Evolutionary conservation across 2,797 vertebrate species (phyloP).

Genomic region (Malurus leucopterus): DNA sequence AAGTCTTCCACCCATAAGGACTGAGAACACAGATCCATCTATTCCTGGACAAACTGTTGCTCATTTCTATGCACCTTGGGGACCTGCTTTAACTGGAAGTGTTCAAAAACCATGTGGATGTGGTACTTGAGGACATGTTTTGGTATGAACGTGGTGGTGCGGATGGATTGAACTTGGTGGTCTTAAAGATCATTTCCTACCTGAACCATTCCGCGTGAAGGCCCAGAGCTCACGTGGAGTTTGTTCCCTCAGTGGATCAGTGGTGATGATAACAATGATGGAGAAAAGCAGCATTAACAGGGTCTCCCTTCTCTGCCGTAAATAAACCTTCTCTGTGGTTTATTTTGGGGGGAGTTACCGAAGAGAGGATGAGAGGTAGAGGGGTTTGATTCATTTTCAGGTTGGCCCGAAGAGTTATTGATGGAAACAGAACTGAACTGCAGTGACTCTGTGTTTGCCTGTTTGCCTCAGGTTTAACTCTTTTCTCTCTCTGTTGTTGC

Average conservation of each 20-base stretch:
- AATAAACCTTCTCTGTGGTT: not conserved
- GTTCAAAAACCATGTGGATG: not conserved
- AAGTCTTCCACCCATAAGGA: not conserved
- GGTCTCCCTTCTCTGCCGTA: not conserved
- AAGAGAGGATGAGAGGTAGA: not conserved
- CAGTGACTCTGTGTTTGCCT: not conserved
- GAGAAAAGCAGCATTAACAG: accelerated
- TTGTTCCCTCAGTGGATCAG: not conserved
- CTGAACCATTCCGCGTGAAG: not conserved
- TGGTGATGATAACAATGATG: accelerated
- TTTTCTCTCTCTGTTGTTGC: constrained; percentile 30
- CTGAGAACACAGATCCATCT: not conserved
- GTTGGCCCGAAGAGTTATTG: accelerated
- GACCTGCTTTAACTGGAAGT: not conserved
- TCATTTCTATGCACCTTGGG: not conserved
- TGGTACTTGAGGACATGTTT: not conserved
- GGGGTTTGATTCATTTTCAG: not conserved
- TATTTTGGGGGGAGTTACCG: not conserved
- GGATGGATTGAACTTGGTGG: not conserved
- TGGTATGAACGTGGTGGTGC: not conserved
- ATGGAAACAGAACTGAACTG: not conserved
- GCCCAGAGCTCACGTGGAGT: not conserved
- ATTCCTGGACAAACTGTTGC: not conserved
- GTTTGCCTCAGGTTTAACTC: accelerated
- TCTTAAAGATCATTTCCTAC: not conserved